A percentile compares a stretch with the other conserved stretches of the same genome.
These are phyloP conservation scores for Uloborus diversus DNA, from an alignment of 1,140 invertebrate species.

Conservation along the genomic window DNA sequence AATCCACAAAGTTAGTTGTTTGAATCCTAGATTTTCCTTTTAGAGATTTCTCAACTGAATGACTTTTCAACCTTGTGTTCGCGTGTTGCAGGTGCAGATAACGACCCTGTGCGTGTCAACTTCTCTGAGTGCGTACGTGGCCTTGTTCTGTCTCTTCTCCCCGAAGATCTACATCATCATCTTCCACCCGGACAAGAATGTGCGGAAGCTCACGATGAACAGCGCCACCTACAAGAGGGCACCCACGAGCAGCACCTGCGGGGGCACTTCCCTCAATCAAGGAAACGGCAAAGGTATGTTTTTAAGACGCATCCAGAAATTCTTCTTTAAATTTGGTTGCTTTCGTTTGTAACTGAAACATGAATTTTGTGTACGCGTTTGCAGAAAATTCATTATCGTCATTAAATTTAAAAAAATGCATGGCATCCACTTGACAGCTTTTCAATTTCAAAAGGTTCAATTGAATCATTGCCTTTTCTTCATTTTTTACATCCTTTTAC, in stretches of 20 bases:
- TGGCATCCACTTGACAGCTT: background rate
- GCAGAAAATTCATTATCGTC: background rate
- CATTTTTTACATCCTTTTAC: background rate
- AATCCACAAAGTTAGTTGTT: no score
- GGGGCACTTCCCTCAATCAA: conserved; percentile 62
- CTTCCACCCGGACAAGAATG: conserved; percentile 71
- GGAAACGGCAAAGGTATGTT: conserved; percentile 60
- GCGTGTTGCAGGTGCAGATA: conserved; percentile 69
- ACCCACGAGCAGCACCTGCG: conserved; percentile 61
- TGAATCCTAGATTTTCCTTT: no score
- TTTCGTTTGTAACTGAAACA: background rate
- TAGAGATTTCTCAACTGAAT: no score
- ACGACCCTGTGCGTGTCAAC: conserved; percentile 70
- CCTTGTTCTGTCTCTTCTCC: conserved; percentile 69
- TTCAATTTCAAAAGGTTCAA: background rate
- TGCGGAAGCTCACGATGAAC: conserved; percentile 70
- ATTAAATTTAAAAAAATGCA: background rate
- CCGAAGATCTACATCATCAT: conserved; percentile 70
- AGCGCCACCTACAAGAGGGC: conserved; percentile 66
- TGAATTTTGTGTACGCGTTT: background rate
- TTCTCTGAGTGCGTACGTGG: conserved; percentile 69
- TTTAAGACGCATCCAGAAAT: no score
- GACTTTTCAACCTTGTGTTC: no score
- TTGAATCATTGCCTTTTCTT: background rate
- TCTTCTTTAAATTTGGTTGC: background rate